Evolutionary conservation across 2,113 vertebrate species (phyloP).

Genomic region (Baryphthengus martii): DNA sequence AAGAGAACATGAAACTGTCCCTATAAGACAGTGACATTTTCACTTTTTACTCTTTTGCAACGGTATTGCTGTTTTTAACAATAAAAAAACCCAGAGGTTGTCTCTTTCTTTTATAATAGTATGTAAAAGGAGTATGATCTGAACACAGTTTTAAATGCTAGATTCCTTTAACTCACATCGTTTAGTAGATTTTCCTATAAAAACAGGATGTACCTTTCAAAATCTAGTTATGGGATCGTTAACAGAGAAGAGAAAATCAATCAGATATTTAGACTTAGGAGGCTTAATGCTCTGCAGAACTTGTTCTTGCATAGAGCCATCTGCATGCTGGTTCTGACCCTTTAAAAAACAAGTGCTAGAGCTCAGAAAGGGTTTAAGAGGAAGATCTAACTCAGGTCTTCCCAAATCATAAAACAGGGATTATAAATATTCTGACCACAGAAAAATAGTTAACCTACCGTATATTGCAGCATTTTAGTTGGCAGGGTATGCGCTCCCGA

Average conservation of each 20-base stretch:
- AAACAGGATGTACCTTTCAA: not conserved
- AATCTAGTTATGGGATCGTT: not conserved
- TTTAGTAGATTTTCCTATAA: not conserved
- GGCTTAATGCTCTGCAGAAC: not conserved
- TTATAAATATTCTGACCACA: not conserved
- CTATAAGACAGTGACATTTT: not conserved
- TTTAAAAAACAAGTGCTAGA: not conserved
- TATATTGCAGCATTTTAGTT: not conserved
- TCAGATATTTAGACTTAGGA: not conserved
- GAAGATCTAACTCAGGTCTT: not conserved
- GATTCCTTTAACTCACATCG: accelerated
- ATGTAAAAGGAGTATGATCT: not conserved
- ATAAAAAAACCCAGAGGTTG: not conserved
- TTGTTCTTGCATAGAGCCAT: accelerated
- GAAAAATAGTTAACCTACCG: not conserved
- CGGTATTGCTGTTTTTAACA: not conserved
- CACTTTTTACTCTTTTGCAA: not conserved
- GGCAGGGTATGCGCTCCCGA: not conserved
- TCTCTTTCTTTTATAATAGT: not conserved
- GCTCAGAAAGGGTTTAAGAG: not conserved
- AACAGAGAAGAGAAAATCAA: not conserved
- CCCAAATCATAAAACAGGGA: not conserved
- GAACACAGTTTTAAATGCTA: not conserved
- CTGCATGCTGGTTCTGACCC: not conserved
- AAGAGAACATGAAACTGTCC: not conserved